Conservation (phyloP, 2,888 invertebrate species). For the Drosophila monieri region DNA sequence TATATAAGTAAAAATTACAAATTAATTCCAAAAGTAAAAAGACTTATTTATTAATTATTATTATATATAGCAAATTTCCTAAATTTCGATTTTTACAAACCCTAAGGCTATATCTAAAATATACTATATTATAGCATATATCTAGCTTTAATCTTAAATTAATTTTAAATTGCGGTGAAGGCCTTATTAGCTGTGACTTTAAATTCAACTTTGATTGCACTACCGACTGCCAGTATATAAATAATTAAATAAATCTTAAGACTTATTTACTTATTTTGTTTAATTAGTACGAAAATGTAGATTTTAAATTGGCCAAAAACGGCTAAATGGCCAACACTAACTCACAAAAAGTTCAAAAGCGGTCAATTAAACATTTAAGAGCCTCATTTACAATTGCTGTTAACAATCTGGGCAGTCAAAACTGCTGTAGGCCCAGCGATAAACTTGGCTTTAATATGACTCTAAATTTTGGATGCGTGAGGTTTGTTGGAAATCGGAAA, state of each 20-base stretch:
- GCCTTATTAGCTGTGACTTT: too few relatives aligned
- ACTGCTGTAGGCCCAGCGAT: conserved; percentile 10
- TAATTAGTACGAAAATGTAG: not conserved
- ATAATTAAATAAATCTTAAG: not conserved
- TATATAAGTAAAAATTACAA: too few relatives aligned
- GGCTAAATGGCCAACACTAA: not conserved
- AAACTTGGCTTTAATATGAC: not conserved
- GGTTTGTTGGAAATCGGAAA: conserved; percentile 22
- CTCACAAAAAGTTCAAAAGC: conserved; percentile 31
- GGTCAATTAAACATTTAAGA: conserved; percentile 44
- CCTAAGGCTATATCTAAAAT: too few relatives aligned
- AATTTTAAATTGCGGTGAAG: too few relatives aligned
- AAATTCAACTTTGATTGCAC: too few relatives aligned
- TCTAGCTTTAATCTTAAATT: too few relatives aligned
- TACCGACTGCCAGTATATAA: too few relatives aligned
- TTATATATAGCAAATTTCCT: too few relatives aligned
- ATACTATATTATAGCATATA: too few relatives aligned
- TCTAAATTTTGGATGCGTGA: not conserved
- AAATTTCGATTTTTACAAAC: too few relatives aligned
- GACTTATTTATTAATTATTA: too few relatives aligned
- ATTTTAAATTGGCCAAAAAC: not conserved
- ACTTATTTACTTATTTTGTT: not conserved
- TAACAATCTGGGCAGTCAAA: conserved; percentile 27
- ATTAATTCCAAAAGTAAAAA: too few relatives aligned
- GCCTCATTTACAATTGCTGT: conserved; percentile 37